Base-by-base conservation (phyloP, 2,113 vertebrate species). In the Okapia johnstoni region DNA sequence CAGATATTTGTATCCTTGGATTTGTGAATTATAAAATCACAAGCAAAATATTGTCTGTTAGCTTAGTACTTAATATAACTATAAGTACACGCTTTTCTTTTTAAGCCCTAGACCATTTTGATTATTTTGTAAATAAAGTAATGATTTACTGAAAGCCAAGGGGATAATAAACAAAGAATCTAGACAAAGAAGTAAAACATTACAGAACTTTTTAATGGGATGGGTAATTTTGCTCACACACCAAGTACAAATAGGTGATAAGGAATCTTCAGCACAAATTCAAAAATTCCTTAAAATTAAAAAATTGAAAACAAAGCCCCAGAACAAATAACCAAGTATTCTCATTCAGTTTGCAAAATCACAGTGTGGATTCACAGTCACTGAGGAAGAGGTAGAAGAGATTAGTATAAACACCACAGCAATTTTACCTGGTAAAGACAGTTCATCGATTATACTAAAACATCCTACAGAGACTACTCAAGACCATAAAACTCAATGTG, bases 241-340 rank as follows among this genome's bases (percentile, higher is more conserved):
- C 73, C 95, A 98, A 97, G 61, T 43, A 92, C 50, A 97, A 92
- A 98, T 26, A 96, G 40, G 57, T 76, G 40, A 61, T 40, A 96
- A 19, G 80, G 0, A 54, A 97, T 83, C 66, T 95, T 98, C 93
- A 94, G 26, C 46, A 81, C 87, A 93, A 76, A 94, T 96, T 97
- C 63, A 91, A 98, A 40, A 97, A 93, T 36, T 26, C 36, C 79
- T 93, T 43, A 86, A 58, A 97, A 94, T 96, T 0, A 0, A 10
- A 93, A 88, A 54, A 21, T 11, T 76, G 6, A 96, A 98, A 98
- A 66, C 15, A 86, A 94, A 97, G 86, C 23, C 25, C 93, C 60
- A 88, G 43, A 79, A 94, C 33, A 55, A 97, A 93, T 97, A 54
- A 55, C 7, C 3, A 85, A 55, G 81, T n/a, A 77, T 50, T 23